Percentiles rank a stretch among this genome's conserved stretches.
phyloP scores from a whole-genome alignment of 2,113 vertebrate species.

The Haliaeetus leucogaster region DNA sequence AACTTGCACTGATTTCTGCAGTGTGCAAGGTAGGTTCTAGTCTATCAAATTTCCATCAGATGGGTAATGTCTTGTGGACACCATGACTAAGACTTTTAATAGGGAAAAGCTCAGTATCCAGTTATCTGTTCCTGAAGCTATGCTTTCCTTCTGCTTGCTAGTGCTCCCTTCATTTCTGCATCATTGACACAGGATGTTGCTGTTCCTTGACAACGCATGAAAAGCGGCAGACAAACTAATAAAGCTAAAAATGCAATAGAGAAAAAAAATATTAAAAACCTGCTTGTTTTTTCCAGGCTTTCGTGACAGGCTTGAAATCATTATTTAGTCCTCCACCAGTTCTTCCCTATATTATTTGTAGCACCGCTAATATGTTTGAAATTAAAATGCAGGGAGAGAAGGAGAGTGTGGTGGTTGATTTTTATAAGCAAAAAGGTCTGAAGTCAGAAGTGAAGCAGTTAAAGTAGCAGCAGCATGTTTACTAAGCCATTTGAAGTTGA shows the following conservation, averaged over 20 bases:
- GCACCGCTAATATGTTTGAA: not conserved
- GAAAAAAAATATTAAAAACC: not conserved
- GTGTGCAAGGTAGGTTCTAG: not conserved
- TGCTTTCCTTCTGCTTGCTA: not conserved
- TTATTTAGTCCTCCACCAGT: not conserved
- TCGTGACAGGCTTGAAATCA: not conserved
- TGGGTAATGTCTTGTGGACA: not conserved
- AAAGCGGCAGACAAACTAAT: not conserved
- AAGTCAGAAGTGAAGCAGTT: conserved; percentile 83
- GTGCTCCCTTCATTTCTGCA: not conserved
- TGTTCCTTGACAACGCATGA: accelerated
- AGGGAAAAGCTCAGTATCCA: not conserved
- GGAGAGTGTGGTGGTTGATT: not conserved
- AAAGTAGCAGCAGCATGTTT: conserved; percentile 86
- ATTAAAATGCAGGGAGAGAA: not conserved
- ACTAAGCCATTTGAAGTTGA: conserved; percentile 89
- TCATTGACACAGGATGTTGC: not conserved
- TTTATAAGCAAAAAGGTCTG: conserved; percentile 22
- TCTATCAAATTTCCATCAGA: not conserved
- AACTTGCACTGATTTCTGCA: not conserved
- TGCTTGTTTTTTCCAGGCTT: not conserved
- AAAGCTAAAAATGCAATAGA: not conserved
- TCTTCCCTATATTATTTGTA: not conserved
- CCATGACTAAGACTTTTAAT: not conserved
- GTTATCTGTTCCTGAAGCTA: not conserved